These are phyloP conservation scores for Lagocephalus sceleratus DNA, from an alignment of 2,797 vertebrate genomes.

Conservation along the genomic window DNA sequence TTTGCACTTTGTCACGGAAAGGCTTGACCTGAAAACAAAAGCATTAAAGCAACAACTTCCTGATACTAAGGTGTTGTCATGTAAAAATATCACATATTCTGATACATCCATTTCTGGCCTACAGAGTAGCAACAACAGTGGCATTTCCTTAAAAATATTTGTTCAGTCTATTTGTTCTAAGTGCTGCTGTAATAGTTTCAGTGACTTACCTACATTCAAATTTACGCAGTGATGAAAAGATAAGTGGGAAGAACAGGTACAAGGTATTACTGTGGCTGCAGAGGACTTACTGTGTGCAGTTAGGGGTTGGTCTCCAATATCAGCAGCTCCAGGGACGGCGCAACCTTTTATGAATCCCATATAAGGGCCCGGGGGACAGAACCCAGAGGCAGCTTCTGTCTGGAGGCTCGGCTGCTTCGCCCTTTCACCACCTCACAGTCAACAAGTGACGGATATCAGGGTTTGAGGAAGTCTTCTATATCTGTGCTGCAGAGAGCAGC, in stretches of 20 bases:
- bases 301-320: neutral
- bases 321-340: conserved; percentile 3
- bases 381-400: conserved; percentile 7
- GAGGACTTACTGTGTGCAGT: conserved; percentile 43
- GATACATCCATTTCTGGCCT: too few relatives aligned
- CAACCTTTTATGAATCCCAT: conserved; percentile 1
- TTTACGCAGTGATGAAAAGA: neutral
- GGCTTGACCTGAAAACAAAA: too few relatives aligned
- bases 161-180: too few relatives aligned
- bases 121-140: too few relatives aligned
- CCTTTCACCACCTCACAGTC: conserved; percentile 12
- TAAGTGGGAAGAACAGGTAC: neutral
- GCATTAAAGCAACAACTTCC: too few relatives aligned
- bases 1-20: too few relatives aligned
- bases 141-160: too few relatives aligned
- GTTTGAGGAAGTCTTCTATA: conserved; percentile 40
- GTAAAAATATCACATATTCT: too few relatives aligned
- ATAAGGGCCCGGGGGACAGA: conserved; percentile 1
- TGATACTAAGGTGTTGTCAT: too few relatives aligned
- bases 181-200: too few relatives aligned
- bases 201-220: neutral
- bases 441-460: neutral
- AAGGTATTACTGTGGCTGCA: neutral
- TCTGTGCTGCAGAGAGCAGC: neutral
- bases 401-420: conserved; percentile 19